Conservation (phyloP, 1,140 invertebrate species). For the Palaemon carinicauda region DNA sequence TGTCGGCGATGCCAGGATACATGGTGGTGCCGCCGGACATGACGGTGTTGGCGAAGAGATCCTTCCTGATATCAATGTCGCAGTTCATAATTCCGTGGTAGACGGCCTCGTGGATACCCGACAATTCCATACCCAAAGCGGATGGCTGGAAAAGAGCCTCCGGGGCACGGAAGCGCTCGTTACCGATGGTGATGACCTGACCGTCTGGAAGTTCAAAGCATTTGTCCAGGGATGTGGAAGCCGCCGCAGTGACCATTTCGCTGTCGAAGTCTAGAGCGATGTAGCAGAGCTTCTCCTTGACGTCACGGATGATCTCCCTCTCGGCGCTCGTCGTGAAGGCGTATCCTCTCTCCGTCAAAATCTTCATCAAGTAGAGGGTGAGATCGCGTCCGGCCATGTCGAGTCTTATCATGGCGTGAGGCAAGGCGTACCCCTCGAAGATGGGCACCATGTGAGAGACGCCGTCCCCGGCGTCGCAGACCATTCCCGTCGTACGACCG, state of each 20-base stretch:
- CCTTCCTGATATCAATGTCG: slow-evolving; percentile 44
- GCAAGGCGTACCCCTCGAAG: slow-evolving; percentile 76
- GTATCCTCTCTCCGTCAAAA: slow-evolving; percentile 62
- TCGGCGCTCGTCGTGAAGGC: slow-evolving; percentile 61
- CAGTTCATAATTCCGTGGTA: slow-evolving; percentile 74
- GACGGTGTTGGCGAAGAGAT: slow-evolving; percentile 66
- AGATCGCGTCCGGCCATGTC: slow-evolving; percentile 67
- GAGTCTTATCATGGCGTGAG: slow-evolving; percentile 67
- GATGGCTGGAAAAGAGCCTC: slow-evolving; percentile 79
- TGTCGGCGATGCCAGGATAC: slow-evolving; percentile 85
- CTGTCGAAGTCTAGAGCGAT: slow-evolving; percentile 77
- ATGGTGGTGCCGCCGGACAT: slow-evolving; percentile 78
- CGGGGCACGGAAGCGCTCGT: slow-evolving; percentile 75
- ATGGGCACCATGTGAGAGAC: slow-evolving; percentile 94
- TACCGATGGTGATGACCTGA: slow-evolving; percentile 66
- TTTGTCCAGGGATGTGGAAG: slow-evolving; percentile 78
- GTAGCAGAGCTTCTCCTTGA: background rate
- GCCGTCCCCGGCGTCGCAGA: slow-evolving; percentile 66
- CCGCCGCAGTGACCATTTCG: slow-evolving; percentile 78
- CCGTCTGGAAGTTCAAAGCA: slow-evolving; percentile 78
- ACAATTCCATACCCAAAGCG: slow-evolving; percentile 86
- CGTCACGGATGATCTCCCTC: slow-evolving; percentile 70
- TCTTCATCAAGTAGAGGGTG: background rate
- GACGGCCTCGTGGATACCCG: slow-evolving; percentile 83
- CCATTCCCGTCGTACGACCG: slow-evolving; percentile 93